Base-by-base conservation (phyloP, 2,113 vertebrate species). In the Zosterops japonicus region DNA sequence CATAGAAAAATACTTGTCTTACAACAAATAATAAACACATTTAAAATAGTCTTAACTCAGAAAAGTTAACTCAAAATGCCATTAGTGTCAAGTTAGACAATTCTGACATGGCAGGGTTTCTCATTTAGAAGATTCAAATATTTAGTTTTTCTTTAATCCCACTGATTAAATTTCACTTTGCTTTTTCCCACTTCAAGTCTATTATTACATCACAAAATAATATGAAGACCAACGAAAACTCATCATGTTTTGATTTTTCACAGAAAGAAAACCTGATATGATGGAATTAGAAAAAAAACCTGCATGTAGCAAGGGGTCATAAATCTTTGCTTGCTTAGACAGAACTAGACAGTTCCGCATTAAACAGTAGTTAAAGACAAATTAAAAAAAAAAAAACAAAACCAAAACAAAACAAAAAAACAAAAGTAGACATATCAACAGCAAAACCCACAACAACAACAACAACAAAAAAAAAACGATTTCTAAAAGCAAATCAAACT, bases 191-290 rank as follows among this genome's bases (percentile, higher is more conserved):
- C 12, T 53, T 75, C 8, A 69, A 31, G 75, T 75, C 46, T 64
- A 36, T 64, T 69, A 77, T 47, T 70, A 19, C 16, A 59, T 41
- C 9, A 80, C 11, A 88, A 91, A 95, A n/a, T 16, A 60, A 4
- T 17, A 56, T 28, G 17, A 22, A 24, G 12, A 13, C 14, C 6
- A 72, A 71, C 24, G 64, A 42, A 84, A 89, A 60, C 5, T 29
- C 13, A 71, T 18, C 2, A 19, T 20, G 17, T n/a, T 83, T 16
- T 69, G 50, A 59, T 70, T 82, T 49, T 65, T 53, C 19, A 57
- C 6, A 31, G 29, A 12, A 89, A 75, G 80, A 69, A 41, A 2
- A 2, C 3, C 0, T 36, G 17, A 46, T 16, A 35, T 0, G 0
- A 9, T 21, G 75, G 25, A 93, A 70, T 74, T 75, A 55, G 46